These are phyloP conservation scores for Meriones unguiculatus DNA, from an alignment of 2,113 vertebrate species.

Conservation along the genomic window DNA sequence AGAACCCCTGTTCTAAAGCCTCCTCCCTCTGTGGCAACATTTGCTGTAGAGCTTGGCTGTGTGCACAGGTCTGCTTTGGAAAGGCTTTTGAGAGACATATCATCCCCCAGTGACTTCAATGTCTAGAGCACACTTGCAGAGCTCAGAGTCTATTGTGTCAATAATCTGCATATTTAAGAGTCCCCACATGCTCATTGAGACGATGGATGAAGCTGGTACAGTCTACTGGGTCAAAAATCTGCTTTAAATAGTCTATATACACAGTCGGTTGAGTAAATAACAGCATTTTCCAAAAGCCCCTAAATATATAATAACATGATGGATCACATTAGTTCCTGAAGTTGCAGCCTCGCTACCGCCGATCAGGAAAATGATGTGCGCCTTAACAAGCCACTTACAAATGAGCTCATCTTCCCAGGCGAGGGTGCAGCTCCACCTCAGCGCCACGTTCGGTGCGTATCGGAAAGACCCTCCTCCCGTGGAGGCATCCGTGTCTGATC, in stretches of 20 bases:
- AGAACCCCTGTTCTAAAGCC: background rate
- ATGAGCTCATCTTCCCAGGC: slow-evolving; percentile 72
- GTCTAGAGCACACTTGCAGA: background rate
- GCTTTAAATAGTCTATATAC: slow-evolving; percentile 82
- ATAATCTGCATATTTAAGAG: slow-evolving; percentile 83
- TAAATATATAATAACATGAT: slow-evolving; percentile 84
- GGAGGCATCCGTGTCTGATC: background rate
- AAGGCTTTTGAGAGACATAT: slow-evolving; percentile 32
- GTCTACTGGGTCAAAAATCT: slow-evolving; percentile 84
- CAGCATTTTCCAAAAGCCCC: slow-evolving; percentile 79
- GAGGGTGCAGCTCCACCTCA: slow-evolving; percentile 3
- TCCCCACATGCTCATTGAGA: slow-evolving; percentile 79
- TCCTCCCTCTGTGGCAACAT: background rate
- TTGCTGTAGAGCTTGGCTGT: background rate
- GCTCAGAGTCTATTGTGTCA: slow-evolving; percentile 66
- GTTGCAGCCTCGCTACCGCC: slow-evolving; percentile 65
- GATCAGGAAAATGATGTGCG: slow-evolving; percentile 78
- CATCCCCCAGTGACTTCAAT: slow-evolving; percentile 13
- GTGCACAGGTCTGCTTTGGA: background rate
- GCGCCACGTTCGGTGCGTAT: background rate
- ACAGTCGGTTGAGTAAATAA: slow-evolving; percentile 84
- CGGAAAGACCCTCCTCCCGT: background rate
- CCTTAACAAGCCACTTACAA: slow-evolving; percentile 83
- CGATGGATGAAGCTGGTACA: slow-evolving; percentile 80
- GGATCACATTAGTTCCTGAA: slow-evolving; percentile 73